Evolutionary conservation across 2,113 vertebrate species (phyloP).

Genomic region (Tragelaphus scriptus): DNA sequence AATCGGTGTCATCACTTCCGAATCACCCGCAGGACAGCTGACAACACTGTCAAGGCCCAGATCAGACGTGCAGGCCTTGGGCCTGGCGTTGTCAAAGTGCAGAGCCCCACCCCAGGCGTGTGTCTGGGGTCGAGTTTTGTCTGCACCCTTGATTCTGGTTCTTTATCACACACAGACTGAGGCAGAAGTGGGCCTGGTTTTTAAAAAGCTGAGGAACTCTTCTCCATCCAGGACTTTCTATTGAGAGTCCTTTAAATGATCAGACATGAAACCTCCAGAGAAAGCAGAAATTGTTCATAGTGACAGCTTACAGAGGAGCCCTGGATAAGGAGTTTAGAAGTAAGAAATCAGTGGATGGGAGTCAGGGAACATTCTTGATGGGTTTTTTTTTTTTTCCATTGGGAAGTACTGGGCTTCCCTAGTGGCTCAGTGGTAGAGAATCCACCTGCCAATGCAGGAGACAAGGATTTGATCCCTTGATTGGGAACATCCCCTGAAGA

Average conservation of each 20-base stretch:
- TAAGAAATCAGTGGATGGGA: neutral
- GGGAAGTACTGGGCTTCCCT: neutral
- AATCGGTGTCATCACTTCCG: slow-evolving; percentile 17
- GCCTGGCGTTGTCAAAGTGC: neutral
- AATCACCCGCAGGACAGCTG: slow-evolving; percentile 8
- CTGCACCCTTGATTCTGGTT: neutral
- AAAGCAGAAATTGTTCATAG: slow-evolving; percentile 3
- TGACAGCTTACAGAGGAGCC: neutral
- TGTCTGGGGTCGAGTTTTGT: neutral
- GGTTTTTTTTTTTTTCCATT: neutral
- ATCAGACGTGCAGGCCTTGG: neutral
- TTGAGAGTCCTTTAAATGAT: neutral
- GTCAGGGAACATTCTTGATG: neutral
- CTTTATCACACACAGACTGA: neutral
- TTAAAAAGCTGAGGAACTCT: neutral
- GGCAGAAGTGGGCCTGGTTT: neutral
- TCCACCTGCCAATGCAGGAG: neutral
- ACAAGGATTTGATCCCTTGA: neutral
- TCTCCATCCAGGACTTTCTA: neutral
- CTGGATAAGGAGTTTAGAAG: neutral
- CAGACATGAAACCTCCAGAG: neutral
- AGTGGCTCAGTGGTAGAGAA: neutral
- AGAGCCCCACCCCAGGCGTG: fast-evolving
- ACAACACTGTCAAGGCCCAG: neutral
- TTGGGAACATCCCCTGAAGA: neutral